Percentiles rank a stretch among this genome's conserved stretches.
Evolutionary conservation across 2,888 invertebrate genomes (phyloP).

Genomic region (Macrosiphum euphorbiae): DNA sequence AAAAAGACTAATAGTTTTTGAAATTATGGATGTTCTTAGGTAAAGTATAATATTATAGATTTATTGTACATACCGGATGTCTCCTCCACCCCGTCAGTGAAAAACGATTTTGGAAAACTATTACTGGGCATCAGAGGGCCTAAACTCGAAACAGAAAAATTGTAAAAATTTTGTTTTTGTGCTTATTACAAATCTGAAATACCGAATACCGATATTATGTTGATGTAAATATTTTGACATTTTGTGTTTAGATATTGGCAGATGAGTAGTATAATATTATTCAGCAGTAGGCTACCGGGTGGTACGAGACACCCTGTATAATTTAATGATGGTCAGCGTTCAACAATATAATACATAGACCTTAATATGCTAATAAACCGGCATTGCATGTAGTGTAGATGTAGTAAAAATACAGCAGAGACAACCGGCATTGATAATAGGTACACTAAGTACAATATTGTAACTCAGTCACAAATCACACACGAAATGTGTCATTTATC

Average conservation of each 20-base stretch:
- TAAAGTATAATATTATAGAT: background rate
- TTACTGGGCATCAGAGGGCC: background rate
- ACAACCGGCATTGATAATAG: background rate
- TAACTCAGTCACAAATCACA: background rate
- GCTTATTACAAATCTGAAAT: background rate
- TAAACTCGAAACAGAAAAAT: conserved; percentile 15
- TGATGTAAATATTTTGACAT: background rate
- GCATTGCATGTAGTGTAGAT: background rate
- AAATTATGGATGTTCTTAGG: background rate
- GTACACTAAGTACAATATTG: background rate
- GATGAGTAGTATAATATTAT: background rate
- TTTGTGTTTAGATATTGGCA: background rate
- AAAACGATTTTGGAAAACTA: background rate
- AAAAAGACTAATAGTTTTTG: background rate
- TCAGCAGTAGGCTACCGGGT: background rate
- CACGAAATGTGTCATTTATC: background rate
- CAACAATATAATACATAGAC: background rate
- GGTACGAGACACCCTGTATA: background rate
- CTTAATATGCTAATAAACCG: background rate
- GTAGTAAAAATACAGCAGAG: background rate
- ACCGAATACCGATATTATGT: background rate
- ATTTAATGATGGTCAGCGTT: background rate
- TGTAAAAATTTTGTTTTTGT: background rate
- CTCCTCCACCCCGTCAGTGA: conserved; percentile 5
- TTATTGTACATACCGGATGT: conserved; percentile 5